These are phyloP conservation scores for Leptatherina wallacei DNA, from an alignment of 2,797 vertebrate species.

Conservation along the genomic window DNA sequence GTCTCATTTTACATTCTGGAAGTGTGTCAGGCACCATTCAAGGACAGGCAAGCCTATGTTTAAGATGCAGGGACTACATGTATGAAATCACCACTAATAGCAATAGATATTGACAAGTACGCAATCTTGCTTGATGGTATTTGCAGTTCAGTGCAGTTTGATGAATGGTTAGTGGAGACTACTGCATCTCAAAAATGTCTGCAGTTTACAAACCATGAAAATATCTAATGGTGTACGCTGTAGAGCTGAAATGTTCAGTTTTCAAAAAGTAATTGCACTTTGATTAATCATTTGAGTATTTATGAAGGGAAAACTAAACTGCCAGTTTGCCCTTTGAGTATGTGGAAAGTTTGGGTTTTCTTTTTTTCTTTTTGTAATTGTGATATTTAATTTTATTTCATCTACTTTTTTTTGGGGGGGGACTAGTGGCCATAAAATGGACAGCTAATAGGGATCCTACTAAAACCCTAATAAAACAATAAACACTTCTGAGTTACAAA, in stretches of 20 bases:
- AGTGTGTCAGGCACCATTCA: slow-evolving; percentile 54
- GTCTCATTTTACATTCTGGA: slow-evolving; percentile 65
- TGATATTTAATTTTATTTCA: too few relatives aligned
- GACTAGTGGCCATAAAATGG: too few relatives aligned
- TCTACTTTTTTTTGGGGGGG: too few relatives aligned
- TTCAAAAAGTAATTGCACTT: neutral
- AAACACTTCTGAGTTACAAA: neutral
- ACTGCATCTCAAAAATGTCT: slow-evolving; percentile 11
- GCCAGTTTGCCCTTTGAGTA: too few relatives aligned
- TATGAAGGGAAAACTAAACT: neutral
- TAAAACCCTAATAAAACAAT: too few relatives aligned
- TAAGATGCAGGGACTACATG: slow-evolving; percentile 53
- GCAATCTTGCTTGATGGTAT: slow-evolving; percentile 45
- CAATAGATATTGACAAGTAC: slow-evolving; percentile 64
- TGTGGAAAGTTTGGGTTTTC: neutral
- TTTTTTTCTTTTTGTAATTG: too few relatives aligned
- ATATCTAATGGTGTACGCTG: neutral
- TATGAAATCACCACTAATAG: slow-evolving; percentile 54
- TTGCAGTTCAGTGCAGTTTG: slow-evolving; percentile 30
- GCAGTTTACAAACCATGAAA: slow-evolving; percentile 28
- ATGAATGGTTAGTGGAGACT: slow-evolving; percentile 10
- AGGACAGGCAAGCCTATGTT: slow-evolving; percentile 54
- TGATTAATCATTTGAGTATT: neutral
- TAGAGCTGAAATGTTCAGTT: neutral
- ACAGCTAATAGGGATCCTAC: too few relatives aligned